A percentile compares a stretch with the other conserved stretches of the same genome.
These are phyloP conservation scores for Sander vitreus DNA, from an alignment of 2,113 vertebrate genomes.

Conservation along the genomic window DNA sequence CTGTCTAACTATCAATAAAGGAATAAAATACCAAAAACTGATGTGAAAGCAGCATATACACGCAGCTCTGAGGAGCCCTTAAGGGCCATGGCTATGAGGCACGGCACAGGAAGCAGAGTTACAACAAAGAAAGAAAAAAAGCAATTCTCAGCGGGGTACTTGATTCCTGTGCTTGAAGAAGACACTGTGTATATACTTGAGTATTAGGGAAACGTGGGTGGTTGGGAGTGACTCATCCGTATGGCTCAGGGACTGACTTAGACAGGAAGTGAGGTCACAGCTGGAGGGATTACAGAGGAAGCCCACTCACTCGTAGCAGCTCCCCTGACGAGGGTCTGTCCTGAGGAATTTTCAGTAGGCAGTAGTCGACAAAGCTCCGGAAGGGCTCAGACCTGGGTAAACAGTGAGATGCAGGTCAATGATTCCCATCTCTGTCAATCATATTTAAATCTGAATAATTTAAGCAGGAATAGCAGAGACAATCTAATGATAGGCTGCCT, in stretches of 20 bases:
- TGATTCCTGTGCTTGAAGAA: slow-evolving; percentile 49
- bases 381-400: slow-evolving; percentile 92
- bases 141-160: slow-evolving; percentile 46
- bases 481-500: neutral
- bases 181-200: slow-evolving; percentile 45
- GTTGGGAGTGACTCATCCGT: slow-evolving; percentile 74
- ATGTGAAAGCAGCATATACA: slow-evolving; percentile 24
- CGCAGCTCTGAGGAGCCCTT: neutral
- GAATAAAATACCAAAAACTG: neutral
- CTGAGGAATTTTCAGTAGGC: slow-evolving; percentile 99
- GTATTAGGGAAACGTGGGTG: slow-evolving; percentile 61
- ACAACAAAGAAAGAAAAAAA: slow-evolving; percentile 7
- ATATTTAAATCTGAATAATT: neutral
- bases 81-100: slow-evolving; percentile 9
- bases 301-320: slow-evolving; percentile 92
- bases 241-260: slow-evolving; percentile 57
- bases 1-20: neutral
- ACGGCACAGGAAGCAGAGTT: slow-evolving; percentile 18
- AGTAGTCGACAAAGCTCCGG: slow-evolving; percentile 98
- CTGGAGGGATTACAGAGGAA: slow-evolving; percentile 58
- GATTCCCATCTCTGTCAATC: neutral
- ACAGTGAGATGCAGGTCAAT: slow-evolving; percentile 27
- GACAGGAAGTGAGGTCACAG: slow-evolving; percentile 81
- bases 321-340: slow-evolving; percentile 96
- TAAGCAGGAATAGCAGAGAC: neutral